These are phyloP conservation scores for Saturnia pavonia DNA, from an alignment of 2,888 invertebrate genomes.

Conservation along the genomic window DNA sequence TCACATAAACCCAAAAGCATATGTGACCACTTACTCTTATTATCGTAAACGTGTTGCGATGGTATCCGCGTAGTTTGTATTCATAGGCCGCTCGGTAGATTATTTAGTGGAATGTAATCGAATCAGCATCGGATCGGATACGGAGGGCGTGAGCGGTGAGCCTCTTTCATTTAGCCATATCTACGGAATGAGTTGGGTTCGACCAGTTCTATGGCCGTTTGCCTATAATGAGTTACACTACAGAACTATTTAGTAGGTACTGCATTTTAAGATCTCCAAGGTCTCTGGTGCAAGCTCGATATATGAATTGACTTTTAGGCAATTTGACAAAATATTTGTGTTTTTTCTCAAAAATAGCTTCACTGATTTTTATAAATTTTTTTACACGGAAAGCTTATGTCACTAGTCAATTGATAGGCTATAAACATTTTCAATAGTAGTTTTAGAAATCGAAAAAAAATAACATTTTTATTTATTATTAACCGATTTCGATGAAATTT, in stretches of 20 bases:
- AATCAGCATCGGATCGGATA: conserved; percentile 7
- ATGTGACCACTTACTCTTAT: conserved; percentile 14
- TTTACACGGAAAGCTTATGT: no score
- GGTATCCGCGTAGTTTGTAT: conserved; percentile 9
- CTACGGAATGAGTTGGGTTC: conserved; percentile 5
- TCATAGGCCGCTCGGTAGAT: conserved; percentile 10
- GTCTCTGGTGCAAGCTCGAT: no score
- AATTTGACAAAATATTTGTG: no score
- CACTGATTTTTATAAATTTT: no score
- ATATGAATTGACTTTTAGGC: no score
- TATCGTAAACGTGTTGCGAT: conserved; percentile 5
- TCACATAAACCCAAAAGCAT: background rate
- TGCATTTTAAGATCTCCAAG: background rate
- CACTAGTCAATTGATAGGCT: no score
- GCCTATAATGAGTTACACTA: background rate
- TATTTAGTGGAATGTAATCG: conserved; percentile 14
- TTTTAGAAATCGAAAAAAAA: no score
- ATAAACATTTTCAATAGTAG: no score
- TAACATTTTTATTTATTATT: no score
- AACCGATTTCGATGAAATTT: no score
- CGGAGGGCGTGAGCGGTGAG: background rate
- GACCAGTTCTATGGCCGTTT: background rate
- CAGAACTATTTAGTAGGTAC: background rate
- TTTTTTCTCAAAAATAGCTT: no score
- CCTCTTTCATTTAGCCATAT: conserved; percentile 9